Evolutionary conservation across 2,888 invertebrate species (phyloP).

Genomic region (Meloe dianella): DNA sequence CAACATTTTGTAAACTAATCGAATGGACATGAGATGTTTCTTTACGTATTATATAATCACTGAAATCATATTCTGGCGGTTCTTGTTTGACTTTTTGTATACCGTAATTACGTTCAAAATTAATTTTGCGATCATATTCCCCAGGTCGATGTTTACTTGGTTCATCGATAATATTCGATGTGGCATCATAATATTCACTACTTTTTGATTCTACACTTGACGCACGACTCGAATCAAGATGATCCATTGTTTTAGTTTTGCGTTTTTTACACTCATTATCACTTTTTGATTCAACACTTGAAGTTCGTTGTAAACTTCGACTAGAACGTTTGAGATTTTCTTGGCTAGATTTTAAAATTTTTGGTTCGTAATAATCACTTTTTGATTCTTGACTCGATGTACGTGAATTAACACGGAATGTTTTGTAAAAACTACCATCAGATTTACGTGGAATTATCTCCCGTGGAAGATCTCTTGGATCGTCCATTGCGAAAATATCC

Average conservation of each 20-base stretch:
- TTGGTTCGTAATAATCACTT: constrained; percentile 72
- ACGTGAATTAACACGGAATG: constrained; percentile 68
- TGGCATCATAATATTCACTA: constrained; percentile 65
- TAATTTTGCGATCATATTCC: constrained; percentile 57
- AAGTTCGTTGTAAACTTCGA: constrained; percentile 58
- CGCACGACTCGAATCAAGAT: constrained; percentile 65
- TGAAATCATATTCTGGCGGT: constrained; percentile 33
- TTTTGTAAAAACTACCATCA: constrained; percentile 75
- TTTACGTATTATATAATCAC: constrained; percentile 52
- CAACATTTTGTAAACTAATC: constrained; percentile 74
- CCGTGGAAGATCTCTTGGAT: constrained; percentile 74
- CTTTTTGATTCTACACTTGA: constrained; percentile 73
- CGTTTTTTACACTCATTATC: constrained; percentile 58
- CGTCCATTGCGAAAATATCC: constrained; percentile 80
- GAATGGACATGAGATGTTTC: constrained; percentile 69
- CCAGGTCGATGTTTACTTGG: constrained; percentile 37
- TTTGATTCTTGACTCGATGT: constrained; percentile 59
- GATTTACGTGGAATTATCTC: constrained; percentile 76
- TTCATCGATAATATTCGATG: constrained; percentile 49
- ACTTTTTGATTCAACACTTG: constrained; percentile 72
- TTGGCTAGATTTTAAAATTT: constrained; percentile 68
- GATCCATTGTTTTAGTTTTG: constrained; percentile 49
- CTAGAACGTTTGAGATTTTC: constrained; percentile 60
- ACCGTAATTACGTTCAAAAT: constrained; percentile 58
- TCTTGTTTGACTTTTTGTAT: constrained; percentile 48